A percentile compares a stretch with the other conserved stretches of the same genome.
Evolutionary conservation across 1,140 invertebrate genomes (phyloP).

Genomic region (Lanistes nyassanus): DNA sequence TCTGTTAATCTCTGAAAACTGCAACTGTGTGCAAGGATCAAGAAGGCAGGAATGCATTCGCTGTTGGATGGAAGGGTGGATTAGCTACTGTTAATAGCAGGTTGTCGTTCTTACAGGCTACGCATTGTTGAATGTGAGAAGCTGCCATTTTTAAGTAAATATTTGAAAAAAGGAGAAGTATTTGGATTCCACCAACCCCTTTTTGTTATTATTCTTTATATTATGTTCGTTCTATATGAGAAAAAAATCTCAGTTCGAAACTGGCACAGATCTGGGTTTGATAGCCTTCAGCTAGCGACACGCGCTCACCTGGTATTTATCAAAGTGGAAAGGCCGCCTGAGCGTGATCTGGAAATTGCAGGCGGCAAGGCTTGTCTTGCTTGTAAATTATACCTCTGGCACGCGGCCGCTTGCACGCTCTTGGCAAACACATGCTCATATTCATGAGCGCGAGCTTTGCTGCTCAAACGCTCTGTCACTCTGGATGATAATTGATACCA

Average conservation of each 20-base stretch:
- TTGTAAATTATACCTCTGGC: constrained; percentile 14
- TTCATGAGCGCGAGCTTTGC: constrained; percentile 14
- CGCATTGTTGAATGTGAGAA: too few species aligned
- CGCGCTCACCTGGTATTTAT: not conserved
- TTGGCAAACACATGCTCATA: constrained; percentile 22
- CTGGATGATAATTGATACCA: constrained; percentile 13
- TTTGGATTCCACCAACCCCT: not conserved
- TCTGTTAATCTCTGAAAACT: too few species aligned
- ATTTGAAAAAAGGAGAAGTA: too few species aligned
- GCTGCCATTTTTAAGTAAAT: too few species aligned
- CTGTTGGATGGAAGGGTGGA: too few species aligned
- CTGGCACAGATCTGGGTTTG: not conserved
- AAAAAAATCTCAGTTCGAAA: not conserved
- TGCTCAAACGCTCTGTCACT: not conserved
- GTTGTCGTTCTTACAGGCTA: too few species aligned
- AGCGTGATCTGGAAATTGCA: too few species aligned
- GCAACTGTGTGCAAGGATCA: too few species aligned
- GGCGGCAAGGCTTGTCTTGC: constrained; percentile 3
- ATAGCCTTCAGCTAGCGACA: not conserved
- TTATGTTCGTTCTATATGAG: not conserved
- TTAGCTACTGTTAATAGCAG: too few species aligned
- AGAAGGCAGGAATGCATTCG: too few species aligned
- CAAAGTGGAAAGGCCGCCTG: not conserved
- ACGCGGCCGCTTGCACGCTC: not conserved
- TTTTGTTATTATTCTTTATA: not conserved